Percentiles rank a stretch among this genome's conserved stretches.
Conservation (phyloP, 92 coral and sea anemone species). For the Phenganax marumi region DNA sequence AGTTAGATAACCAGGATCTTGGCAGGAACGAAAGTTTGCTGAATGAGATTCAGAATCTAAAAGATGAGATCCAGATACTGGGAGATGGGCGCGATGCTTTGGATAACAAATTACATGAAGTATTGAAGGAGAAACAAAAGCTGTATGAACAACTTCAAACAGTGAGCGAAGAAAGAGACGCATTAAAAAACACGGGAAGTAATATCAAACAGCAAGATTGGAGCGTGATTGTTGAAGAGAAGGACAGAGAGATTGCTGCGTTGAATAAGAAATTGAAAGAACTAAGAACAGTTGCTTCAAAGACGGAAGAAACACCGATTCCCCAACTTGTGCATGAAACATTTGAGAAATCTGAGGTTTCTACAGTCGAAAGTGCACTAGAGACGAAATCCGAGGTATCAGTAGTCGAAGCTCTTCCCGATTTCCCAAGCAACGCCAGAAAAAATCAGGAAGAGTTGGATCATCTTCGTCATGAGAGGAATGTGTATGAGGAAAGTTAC, state of each 20-base stretch:
- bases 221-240: constrained; percentile 70
- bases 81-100: constrained; percentile 73
- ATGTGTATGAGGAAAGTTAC: constrained; percentile 41
- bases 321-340: constrained; percentile 10
- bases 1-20: neutral
- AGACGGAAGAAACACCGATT: neutral
- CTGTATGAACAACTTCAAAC: constrained; percentile 73
- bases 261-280: constrained; percentile 41
- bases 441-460: constrained; percentile 18
- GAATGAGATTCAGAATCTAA: constrained; percentile 61
- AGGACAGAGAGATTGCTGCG: constrained; percentile 36
- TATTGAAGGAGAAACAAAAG: constrained; percentile 67
- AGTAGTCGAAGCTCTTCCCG: constrained; percentile 6
- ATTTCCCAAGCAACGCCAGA: neutral
- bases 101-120: constrained; percentile 76
- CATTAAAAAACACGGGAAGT: constrained; percentile 39
- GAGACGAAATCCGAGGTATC: neutral
- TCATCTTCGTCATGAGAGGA: constrained; percentile 40
- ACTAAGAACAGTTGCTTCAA: constrained; percentile 14
- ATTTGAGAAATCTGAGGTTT: neutral
- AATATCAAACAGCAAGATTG: constrained; percentile 52
- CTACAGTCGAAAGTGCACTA: no score
- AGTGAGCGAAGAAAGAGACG: constrained; percentile 63
- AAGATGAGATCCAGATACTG: constrained; percentile 55
- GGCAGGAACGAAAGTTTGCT: neutral